Percentiles rank a stretch among this genome's conserved stretches.
Conservation (phyloP, 2,888 invertebrate genomes). For the Latheticus oryzae region DNA sequence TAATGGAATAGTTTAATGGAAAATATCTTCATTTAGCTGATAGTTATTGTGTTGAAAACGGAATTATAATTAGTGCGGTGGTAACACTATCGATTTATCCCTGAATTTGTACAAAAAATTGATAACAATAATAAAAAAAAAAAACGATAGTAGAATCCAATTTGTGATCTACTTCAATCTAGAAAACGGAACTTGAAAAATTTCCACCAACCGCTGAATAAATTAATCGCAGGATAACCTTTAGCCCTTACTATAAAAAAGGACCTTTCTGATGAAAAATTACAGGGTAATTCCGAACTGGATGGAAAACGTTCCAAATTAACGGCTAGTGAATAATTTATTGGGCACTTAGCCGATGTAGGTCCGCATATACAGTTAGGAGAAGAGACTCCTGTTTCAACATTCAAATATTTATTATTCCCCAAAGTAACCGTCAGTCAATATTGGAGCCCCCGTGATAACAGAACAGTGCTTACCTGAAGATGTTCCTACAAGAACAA, state of each 20-base stretch:
- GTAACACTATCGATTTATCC: too few relatives aligned
- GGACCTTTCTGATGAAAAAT: slow-evolving; percentile 41
- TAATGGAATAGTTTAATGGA: slow-evolving; percentile 34
- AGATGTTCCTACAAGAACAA: slow-evolving; percentile 3
- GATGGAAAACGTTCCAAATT: slow-evolving; percentile 45
- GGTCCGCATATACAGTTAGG: slow-evolving; percentile 38
- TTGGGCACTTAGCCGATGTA: slow-evolving; percentile 44
- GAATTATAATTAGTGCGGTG: too few relatives aligned
- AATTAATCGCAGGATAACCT: slow-evolving; percentile 37
- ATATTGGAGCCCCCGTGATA: slow-evolving; percentile 42
- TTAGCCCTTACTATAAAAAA: slow-evolving; percentile 33
- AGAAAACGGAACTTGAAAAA: slow-evolving; percentile 19
- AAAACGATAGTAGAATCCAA: slow-evolving; percentile 14
- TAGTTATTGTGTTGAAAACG: too few relatives aligned
- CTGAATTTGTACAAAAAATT: too few relatives aligned
- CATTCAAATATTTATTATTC: slow-evolving; percentile 50
- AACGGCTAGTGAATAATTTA: slow-evolving; percentile 46
- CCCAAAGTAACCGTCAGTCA: slow-evolving; percentile 47
- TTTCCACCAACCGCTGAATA: slow-evolving; percentile 27
- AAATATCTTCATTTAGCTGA: slow-evolving; percentile 10
- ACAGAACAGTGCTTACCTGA: slow-evolving; percentile 23
- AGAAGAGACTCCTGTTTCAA: slow-evolving; percentile 44
- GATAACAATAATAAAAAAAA: too few relatives aligned
- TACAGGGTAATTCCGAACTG: slow-evolving; percentile 42
- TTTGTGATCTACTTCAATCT: slow-evolving; percentile 26